phyloP scores from a whole-genome alignment of 2,113 vertebrate genomes.

The Pontoporia blainvillei region DNA sequence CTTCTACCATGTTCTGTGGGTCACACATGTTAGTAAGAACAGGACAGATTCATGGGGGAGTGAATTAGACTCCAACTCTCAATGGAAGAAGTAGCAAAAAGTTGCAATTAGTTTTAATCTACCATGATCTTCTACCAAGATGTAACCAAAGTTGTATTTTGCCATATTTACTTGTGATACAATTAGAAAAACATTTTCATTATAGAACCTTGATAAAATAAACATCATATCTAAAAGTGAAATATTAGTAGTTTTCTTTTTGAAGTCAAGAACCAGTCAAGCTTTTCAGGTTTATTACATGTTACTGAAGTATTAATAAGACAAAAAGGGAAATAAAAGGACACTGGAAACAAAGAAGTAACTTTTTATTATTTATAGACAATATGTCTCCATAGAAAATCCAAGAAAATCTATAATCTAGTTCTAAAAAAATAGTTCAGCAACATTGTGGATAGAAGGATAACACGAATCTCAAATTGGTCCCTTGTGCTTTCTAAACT shows the following conservation, averaged over 20 bases:
- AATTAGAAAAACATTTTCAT: neutral
- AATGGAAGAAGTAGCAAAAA: neutral
- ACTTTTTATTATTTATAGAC: neutral
- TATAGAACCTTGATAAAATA: neutral
- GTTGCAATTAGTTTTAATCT: neutral
- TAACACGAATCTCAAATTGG: neutral
- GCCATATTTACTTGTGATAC: neutral
- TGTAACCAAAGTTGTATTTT: neutral
- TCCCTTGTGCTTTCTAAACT: neutral
- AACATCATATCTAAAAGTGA: neutral
- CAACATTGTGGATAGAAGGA: neutral
- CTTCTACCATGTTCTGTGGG: neutral
- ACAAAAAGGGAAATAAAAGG: neutral
- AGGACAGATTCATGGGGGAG: neutral
- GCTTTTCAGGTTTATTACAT: neutral
- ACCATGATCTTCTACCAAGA: neutral
- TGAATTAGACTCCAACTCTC: neutral
- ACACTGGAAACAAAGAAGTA: neutral
- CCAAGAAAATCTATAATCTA: neutral
- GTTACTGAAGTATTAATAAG: neutral
- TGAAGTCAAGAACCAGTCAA: neutral
- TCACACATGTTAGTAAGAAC: neutral
- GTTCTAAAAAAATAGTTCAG: neutral
- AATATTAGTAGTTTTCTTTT: neutral
- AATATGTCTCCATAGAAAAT: neutral